Base-by-base conservation (phyloP, 1,140 invertebrate species). In the Cataglyphis hispanica region DNA sequence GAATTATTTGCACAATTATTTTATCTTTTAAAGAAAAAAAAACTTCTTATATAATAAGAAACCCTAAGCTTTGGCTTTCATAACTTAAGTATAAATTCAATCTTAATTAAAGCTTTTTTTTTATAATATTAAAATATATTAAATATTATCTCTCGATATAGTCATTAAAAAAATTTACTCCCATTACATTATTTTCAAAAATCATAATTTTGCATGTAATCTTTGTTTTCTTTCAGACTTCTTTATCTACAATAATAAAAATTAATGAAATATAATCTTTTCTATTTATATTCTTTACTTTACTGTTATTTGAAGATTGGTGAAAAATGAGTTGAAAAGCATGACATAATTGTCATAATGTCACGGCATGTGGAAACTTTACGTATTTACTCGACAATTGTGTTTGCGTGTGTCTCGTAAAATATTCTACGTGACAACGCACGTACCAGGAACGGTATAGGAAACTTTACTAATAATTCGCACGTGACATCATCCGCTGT, bases 401-500 rank as follows among this genome's bases (percentile, higher is more conserved):
- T 53, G 19, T 46, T 63, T 46, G 40, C 61, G 4, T 34, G 72
- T 74, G 22, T 83, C 43, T 31, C 53, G 13, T 72, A 61, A 72
- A 83, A 74, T 37, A 34, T 34, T 27, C 63, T 53, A 67, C 31
- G 40, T 43, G 76, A 87, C 72, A 66, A 74, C 77, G 63, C n/a
- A 50, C 60, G 60, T 84, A 77, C 67, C 10, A 58, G 27, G 50
- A 72, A 70, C 64, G 34, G 67, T 83, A 83, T 74, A 83, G 64
- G 78, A 83, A 81, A 74, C 67, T 83, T 83, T 74, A 74, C 53
- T 83, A 83, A 83, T 83, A 83, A 64, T 83, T 88, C 46, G 77
- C 72, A 75, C 86, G 85, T 86, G 86, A 83, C 69, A 69, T 53
- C 50, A 50, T 87, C 78, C 58, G 43, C 69, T 2, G 63, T 53